These are phyloP conservation scores for Mesorhabditis spiculigera DNA, from an alignment of 2,888 invertebrate genomes.

Conservation along the genomic window DNA sequence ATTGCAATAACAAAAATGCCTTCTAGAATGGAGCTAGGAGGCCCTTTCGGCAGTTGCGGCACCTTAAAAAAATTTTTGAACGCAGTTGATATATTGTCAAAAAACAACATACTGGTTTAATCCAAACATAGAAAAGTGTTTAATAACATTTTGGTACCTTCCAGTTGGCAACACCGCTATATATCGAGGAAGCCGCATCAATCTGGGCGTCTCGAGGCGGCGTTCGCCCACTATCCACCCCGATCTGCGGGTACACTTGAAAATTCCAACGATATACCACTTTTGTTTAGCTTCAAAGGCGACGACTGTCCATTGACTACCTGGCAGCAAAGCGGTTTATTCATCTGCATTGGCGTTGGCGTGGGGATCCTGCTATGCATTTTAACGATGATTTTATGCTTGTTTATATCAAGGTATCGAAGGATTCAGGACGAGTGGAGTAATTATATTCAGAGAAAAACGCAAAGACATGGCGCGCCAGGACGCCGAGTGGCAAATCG, in stretches of 20 bases:
- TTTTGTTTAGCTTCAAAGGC: neutral
- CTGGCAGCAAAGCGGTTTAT: neutral
- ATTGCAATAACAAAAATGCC: too few species aligned
- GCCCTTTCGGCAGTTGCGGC: too few species aligned
- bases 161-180: neutral
- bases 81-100: too few species aligned
- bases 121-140: neutral
- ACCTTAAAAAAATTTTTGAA: too few species aligned
- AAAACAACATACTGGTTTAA: too few species aligned
- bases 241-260: neutral
- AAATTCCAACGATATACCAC: neutral
- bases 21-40: too few species aligned
- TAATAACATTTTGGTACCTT: neutral
- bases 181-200: neutral
- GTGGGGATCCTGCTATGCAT: neutral
- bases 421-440: neutral
- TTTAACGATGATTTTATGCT: neutral
- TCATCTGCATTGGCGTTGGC: neutral
- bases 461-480: constrained; percentile 28
- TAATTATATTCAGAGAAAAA: constrained; percentile 15
- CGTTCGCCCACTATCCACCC: neutral
- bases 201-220: neutral
- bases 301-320: neutral
- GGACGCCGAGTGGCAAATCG: constrained; percentile 35
- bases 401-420: neutral